Percentiles rank a stretch among this genome's conserved stretches.
Conservation (phyloP, 2,888 invertebrate genomes). For the Perizoma affinitatum region DNA sequence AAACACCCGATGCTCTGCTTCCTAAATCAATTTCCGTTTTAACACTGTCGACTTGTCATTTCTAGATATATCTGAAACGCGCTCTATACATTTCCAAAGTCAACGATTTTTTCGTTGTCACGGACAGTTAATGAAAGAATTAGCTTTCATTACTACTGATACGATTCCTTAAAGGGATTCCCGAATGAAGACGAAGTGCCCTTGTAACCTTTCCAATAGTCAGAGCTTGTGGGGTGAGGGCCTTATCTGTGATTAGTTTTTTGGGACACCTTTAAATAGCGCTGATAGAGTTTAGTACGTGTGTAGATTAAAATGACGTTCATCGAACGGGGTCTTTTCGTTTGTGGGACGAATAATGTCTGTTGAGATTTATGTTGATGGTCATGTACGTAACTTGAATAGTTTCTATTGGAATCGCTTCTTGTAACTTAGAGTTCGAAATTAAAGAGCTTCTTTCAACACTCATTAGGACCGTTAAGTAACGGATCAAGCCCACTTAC, state of each 20-base stretch:
- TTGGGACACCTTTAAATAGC: slow-evolving; percentile 62
- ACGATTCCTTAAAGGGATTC: slow-evolving; percentile 82
- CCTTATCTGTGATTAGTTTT: slow-evolving; percentile 77
- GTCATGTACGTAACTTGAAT: too few species aligned
- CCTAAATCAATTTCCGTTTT: too few species aligned
- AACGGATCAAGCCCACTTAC: slow-evolving; percentile 26
- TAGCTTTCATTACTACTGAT: slow-evolving; percentile 83
- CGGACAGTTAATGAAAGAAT: slow-evolving; percentile 82
- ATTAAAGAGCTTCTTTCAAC: slow-evolving; percentile 6
- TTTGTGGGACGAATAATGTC: not conserved
- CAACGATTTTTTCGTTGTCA: slow-evolving; percentile 79
- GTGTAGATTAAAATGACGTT: slow-evolving; percentile 10
- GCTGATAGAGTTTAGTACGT: slow-evolving; percentile 34
- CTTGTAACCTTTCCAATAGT: slow-evolving; percentile 73
- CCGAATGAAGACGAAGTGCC: slow-evolving; percentile 80
- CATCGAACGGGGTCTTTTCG: not conserved
- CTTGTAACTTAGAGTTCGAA: slow-evolving; percentile 3
- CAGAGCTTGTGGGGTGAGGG: slow-evolving; percentile 66
- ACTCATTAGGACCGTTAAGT: slow-evolving; percentile 14
- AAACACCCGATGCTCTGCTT: too few species aligned
- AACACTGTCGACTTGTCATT: slow-evolving; percentile 22
- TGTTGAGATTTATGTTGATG: not conserved
- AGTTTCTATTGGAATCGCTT: not conserved
- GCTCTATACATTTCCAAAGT: slow-evolving; percentile 68
- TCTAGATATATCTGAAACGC: slow-evolving; percentile 33